Conservation (phyloP, 1,140 invertebrate species). For the Drosophila athabasca region DNA sequence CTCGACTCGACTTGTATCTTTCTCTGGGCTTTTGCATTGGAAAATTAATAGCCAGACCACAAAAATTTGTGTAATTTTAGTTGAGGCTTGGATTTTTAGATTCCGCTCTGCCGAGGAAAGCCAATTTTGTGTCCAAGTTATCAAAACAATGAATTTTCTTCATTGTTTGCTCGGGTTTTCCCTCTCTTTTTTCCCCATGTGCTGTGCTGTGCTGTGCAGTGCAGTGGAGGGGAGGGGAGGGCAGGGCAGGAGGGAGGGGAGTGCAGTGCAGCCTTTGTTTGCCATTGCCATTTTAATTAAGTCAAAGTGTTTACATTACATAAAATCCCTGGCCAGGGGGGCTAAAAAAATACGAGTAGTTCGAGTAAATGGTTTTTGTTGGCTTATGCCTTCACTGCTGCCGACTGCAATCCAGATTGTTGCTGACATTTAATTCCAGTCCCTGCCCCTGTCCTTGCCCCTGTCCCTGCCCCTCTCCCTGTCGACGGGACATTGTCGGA, state of each 20-base stretch:
- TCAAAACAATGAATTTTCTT: conserved; percentile 24
- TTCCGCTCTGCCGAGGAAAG: conserved; percentile 18
- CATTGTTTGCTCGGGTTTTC: conserved; percentile 23
- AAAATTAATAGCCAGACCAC: conserved; percentile 54
- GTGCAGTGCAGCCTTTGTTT: conserved; percentile 18
- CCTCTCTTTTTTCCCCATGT: background rate
- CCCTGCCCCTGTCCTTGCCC: too few relatives aligned
- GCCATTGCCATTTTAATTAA: conserved; percentile 46
- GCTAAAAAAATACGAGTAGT: conserved; percentile 8
- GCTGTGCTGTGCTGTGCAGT: too few relatives aligned
- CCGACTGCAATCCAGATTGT: conserved; percentile 7
- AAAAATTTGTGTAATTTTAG: conserved; percentile 49
- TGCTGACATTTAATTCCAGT: conserved; percentile 8
- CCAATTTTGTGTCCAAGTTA: conserved; percentile 28
- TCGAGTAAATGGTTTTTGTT: conserved; percentile 41
- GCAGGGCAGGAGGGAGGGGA: too few relatives aligned
- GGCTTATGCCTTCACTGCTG: conserved; percentile 14
- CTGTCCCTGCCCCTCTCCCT: too few relatives aligned
- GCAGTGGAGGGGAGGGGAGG: too few relatives aligned
- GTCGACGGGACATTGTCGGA: background rate
- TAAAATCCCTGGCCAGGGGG: background rate
- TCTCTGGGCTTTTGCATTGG: conserved; percentile 22
- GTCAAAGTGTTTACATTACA: conserved; percentile 49
- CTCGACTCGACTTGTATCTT: background rate
- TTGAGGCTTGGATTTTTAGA: background rate